phyloP scores from a whole-genome alignment of 2,888 invertebrate species.

The Argyra leucocephala region DNA sequence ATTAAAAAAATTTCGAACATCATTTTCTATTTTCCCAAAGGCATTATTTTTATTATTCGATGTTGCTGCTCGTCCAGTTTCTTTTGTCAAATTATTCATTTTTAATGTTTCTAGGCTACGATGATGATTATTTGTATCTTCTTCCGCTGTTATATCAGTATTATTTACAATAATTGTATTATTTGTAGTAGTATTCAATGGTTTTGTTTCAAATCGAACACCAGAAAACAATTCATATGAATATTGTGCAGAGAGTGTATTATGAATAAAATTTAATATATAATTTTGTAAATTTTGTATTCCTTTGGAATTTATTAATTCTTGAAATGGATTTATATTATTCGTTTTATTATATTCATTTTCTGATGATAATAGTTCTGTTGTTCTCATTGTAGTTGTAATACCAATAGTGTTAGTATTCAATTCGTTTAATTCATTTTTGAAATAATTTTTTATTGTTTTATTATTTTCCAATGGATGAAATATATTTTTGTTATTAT shows the following conservation, averaged over 20 bases:
- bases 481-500: constrained; percentile 22
- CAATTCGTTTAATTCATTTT: constrained; percentile 13
- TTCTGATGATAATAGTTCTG: too few relatives aligned
- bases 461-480: too few relatives aligned
- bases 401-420: constrained; percentile 26
- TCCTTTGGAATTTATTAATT: neutral
- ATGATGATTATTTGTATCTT: neutral
- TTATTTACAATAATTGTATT: neutral
- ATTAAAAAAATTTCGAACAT: constrained; percentile 38
- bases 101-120: neutral
- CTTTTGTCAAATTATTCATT: too few relatives aligned
- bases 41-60: neutral
- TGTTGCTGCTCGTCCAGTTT: neutral
- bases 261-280: neutral
- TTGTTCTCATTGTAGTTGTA: constrained; percentile 29
- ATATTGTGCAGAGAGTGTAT: neutral
- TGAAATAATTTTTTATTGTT: neutral
- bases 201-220: neutral
- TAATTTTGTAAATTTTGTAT: neutral
- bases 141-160: neutral
- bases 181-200: neutral
- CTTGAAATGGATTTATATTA: neutral
- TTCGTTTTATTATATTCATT: neutral
- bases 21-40: neutral
- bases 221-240: neutral